Evolutionary conservation across 1,140 invertebrate species (phyloP).

Genomic region (Diplogasteroides magnus): DNA sequence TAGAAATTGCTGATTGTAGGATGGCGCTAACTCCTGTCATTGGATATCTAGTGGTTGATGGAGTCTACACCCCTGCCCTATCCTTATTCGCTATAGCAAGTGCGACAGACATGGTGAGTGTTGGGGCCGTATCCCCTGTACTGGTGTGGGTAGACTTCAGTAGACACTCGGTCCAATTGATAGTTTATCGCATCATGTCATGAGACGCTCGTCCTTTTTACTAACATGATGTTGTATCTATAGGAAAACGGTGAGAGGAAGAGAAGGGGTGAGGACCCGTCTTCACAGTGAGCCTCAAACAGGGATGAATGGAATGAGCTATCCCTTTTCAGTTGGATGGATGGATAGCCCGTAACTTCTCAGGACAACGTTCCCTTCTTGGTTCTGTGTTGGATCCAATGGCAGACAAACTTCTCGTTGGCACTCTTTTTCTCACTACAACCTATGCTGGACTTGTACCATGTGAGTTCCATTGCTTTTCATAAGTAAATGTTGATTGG

Average conservation of each 20-base stretch:
- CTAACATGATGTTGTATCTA: too few species aligned
- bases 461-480: constrained; percentile 52
- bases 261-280: too few species aligned
- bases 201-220: too few species aligned
- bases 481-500: constrained; percentile 31
- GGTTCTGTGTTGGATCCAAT: constrained; percentile 93
- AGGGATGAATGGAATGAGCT: too few species aligned
- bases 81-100: constrained; percentile 72
- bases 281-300: too few species aligned
- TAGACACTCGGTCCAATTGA: too few species aligned
- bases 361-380: constrained; percentile 79
- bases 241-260: too few species aligned
- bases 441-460: constrained; percentile 80
- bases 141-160: too few species aligned
- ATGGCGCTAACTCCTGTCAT: constrained; percentile 78
- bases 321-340: constrained; percentile 74
- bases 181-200: too few species aligned
- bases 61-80: constrained; percentile 70
- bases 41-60: constrained; percentile 74
- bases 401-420: constrained; percentile 91
- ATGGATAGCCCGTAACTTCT: constrained; percentile 85
- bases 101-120: constrained; percentile 74
- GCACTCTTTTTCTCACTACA: constrained; percentile 76
- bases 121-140: too few species aligned
- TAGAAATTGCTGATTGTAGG: constrained; percentile 69